Conservation (phyloP, 92 coral and sea anemone genomes). For the Scolanthus callimorphus region DNA sequence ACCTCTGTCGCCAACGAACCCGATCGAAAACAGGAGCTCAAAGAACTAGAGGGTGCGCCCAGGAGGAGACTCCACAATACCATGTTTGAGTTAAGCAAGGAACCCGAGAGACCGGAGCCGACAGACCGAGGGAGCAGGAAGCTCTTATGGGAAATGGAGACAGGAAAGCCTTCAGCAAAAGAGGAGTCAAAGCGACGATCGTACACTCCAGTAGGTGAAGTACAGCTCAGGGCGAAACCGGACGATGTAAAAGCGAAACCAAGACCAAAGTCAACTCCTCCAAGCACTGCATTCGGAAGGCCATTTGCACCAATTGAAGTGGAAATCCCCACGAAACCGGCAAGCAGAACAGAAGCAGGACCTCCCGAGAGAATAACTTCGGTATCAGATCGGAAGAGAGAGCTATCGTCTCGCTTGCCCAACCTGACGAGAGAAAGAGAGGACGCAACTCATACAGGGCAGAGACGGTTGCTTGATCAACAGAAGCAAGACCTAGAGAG, state of each 20-base stretch:
- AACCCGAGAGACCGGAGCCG: conserved; percentile 6
- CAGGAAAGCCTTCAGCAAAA: background rate
- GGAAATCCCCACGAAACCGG: background rate
- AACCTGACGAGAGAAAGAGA: background rate
- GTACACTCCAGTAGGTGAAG: background rate
- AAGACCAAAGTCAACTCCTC: background rate
- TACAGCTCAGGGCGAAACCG: background rate
- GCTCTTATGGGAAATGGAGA: conserved; percentile 20
- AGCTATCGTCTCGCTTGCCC: background rate
- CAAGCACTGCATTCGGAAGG: background rate
- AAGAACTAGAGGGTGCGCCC: conserved; percentile 30
- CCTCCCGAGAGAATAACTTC: background rate
- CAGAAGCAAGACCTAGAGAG: conserved; percentile 7
- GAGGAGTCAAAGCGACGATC: background rate
- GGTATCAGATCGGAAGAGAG: background rate
- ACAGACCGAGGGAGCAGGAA: conserved; percentile 23
- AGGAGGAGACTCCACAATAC: conserved; percentile 22
- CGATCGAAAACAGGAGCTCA: background rate
- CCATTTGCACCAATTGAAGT: background rate
- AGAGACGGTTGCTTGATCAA: background rate
- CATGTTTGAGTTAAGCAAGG: conserved; percentile 16
- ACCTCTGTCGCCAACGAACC: background rate
- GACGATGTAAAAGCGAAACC: background rate
- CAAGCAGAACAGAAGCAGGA: background rate
- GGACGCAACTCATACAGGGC: background rate